Evolutionary conservation across 1,140 invertebrate species (phyloP), one percentile per base, ranked within the genome.

Genomic region (Temnothorax curvispinosus): DNA sequence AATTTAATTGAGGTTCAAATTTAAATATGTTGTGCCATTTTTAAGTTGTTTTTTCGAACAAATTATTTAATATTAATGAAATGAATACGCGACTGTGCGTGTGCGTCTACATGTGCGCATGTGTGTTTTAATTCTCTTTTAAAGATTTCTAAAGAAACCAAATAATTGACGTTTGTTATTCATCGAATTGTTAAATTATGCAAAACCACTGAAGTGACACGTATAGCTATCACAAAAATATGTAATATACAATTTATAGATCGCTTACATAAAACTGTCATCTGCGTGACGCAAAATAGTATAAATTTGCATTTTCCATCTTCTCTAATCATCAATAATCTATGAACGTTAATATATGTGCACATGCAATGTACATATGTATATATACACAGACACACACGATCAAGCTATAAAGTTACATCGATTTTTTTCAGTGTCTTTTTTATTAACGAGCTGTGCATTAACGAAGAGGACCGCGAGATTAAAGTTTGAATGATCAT

Each of bases 401-500:
- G 15, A 27, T 67, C 15, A 44, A 67, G 15, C 7, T 58, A 6
- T 18, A 44, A 58, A 27, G 11, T 35, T 38, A 38, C 32, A 74
- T 21, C 2, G 9, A 13, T 27, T 7, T 60, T 62, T 18, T 11
- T 21, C n/a, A 11, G 2, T 38, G 44, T 52, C 11, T 44, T 15
- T 54, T 65, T 18, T 5, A 52, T 52, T 52, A 18, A 50, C 18
- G 32, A 69, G 47, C 13, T 27, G 13, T n/a, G 50, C 38, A 38
- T 58, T 60, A 60, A 82, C 44, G 54, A 50, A 69, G 32, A 52
- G n/a, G n/a, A 44, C 4, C 21, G 64, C n/a, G 35, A 74, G 18
- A 82, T 82, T 56, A 74, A 82, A 82, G 80, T 72, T 82, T 71
- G 52, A 58, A 44, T 41, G 52, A 58, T 74, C 67, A 69, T 47